Conservation (phyloP, 2,797 vertebrate species). For the Loriculus beryllinus region DNA sequence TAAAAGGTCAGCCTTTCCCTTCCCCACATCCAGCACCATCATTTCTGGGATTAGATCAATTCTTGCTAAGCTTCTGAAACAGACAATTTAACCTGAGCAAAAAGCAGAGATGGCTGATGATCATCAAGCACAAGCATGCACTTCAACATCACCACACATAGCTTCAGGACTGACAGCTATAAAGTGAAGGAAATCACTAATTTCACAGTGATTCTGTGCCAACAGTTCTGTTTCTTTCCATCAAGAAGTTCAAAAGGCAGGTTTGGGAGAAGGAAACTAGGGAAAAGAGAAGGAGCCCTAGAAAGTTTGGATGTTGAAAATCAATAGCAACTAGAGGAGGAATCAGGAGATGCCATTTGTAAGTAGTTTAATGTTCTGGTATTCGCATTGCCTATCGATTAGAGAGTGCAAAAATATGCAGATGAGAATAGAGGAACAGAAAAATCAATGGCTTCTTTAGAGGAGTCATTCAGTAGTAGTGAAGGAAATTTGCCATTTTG, state of each 20-base stretch:
- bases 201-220: not conserved
- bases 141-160: not conserved
- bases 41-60: not conserved
- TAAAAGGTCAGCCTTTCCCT: not conserved
- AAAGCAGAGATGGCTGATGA: not conserved
- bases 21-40: not conserved
- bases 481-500: slow-evolving; percentile 3
- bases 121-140: not conserved
- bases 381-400: slow-evolving; percentile 18
- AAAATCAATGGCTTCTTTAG: slow-evolving; percentile 28
- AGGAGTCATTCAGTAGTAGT: not conserved
- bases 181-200: not conserved
- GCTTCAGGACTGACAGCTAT: not conserved
- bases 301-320: not conserved
- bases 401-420: slow-evolving; percentile 25
- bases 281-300: not conserved
- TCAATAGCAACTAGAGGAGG: not conserved
- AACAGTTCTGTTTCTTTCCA: not conserved
- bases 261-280: not conserved
- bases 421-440: not conserved
- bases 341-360: not conserved
- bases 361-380: slow-evolving; percentile 11
- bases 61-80: not conserved
- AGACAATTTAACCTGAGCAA: not conserved
- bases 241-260: not conserved